Percentiles rank a stretch among this genome's conserved stretches.
phyloP scores from a whole-genome alignment of 1,140 invertebrate species.

The Pemphigus obesinymphae region DNA sequence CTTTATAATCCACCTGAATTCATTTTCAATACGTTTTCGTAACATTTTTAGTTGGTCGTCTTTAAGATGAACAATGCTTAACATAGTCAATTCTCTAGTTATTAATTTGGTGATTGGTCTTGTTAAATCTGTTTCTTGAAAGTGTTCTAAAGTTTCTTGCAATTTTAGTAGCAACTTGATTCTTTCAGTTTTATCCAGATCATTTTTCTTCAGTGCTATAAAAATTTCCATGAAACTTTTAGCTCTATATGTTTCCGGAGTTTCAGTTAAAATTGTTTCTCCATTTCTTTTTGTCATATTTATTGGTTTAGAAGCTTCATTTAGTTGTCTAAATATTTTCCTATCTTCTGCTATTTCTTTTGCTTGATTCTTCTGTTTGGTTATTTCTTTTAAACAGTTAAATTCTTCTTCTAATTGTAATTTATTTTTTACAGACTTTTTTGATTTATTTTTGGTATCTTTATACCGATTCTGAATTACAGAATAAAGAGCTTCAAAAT shows the following conservation, averaged over 20 bases:
- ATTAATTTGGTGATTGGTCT: constrained; percentile 58
- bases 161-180: constrained; percentile 58
- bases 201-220: constrained; percentile 54
- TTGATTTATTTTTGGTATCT: background rate
- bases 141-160: constrained; percentile 56
- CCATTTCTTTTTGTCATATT: constrained; percentile 59
- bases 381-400: constrained; percentile 20
- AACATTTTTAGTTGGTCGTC: constrained; percentile 55
- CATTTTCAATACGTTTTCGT: no score
- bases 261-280: constrained; percentile 59
- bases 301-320: constrained; percentile 58
- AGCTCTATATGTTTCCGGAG: constrained; percentile 61
- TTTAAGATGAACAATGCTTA: constrained; percentile 53
- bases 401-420: background rate
- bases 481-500: constrained; percentile 31
- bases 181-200: constrained; percentile 54
- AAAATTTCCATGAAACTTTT: constrained; percentile 59
- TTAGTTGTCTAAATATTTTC: constrained; percentile 48
- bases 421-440: background rate
- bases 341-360: background rate
- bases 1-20: no score
- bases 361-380: background rate
- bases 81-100: constrained; percentile 60
- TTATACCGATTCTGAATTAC: background rate
- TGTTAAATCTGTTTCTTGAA: constrained; percentile 52